Conservation (phyloP, 2,797 vertebrate genomes). For the Falco rusticolus region DNA sequence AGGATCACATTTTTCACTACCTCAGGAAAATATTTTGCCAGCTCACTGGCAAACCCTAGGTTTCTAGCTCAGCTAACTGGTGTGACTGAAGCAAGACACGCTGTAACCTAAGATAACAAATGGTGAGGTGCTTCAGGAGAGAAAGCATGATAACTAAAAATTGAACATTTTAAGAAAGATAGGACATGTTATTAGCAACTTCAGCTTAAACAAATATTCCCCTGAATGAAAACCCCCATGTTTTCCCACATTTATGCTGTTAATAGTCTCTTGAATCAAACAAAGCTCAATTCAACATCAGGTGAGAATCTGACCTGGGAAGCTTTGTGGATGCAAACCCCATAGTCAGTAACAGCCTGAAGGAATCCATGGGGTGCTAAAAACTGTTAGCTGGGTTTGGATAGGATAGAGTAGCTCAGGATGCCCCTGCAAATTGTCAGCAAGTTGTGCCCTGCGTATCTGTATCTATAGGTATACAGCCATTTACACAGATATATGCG, state of each 20-base stretch:
- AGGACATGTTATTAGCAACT: background rate
- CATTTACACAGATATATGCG: background rate
- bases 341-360: background rate
- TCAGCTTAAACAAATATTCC: background rate
- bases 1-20: background rate
- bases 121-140: background rate
- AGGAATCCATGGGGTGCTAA: background rate
- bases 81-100: background rate
- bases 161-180: accelerated
- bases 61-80: background rate
- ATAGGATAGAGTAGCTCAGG: background rate
- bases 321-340: background rate
- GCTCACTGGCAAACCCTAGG: background rate
- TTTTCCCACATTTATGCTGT: background rate
- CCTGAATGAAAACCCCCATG: background rate
- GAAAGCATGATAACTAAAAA: background rate
- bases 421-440: background rate
- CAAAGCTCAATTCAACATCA: background rate
- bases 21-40: background rate
- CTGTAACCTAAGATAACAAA: background rate
- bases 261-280: background rate
- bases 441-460: background rate
- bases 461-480: no score
- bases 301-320: background rate
- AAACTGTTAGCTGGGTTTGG: accelerated